A percentile compares a stretch with the other conserved stretches of the same genome.
These are phyloP conservation scores for Sclerodermus sp. DNA, from an alignment of 2,888 invertebrate genomes.

Conservation along the genomic window DNA sequence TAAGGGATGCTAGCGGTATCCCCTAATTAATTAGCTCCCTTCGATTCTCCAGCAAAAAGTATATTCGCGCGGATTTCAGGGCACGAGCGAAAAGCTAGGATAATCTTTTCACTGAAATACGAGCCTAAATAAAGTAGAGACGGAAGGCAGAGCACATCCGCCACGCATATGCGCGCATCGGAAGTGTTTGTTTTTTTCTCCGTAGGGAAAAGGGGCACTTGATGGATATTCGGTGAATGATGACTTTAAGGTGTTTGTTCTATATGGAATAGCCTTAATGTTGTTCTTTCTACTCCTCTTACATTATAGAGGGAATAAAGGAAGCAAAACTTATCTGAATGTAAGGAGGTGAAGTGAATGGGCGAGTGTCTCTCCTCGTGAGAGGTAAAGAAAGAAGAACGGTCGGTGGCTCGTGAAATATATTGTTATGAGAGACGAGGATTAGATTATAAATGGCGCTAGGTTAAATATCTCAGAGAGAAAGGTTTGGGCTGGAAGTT, in stretches of 20 bases:
- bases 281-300: too few species aligned
- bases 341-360: constrained; percentile 9
- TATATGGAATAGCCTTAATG: too few species aligned
- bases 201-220: too few species aligned
- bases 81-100: too few species aligned
- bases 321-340: constrained; percentile 4
- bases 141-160: too few species aligned
- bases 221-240: too few species aligned
- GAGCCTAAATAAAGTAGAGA: too few species aligned
- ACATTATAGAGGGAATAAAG: too few species aligned
- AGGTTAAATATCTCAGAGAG: constrained; percentile 20
- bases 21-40: constrained; percentile 35
- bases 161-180: too few species aligned
- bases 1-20: constrained; percentile 16
- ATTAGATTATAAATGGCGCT: constrained; percentile 33
- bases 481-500: not conserved
- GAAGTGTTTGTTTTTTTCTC: too few species aligned
- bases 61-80: not conserved
- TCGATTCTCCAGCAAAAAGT: constrained; percentile 10
- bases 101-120: too few species aligned
- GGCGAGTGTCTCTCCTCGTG: constrained; percentile 11
- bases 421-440: constrained; percentile 12
- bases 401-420: not conserved
- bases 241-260: too few species aligned
- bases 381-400: not conserved